Evolutionary conservation across 2,113 vertebrate species (phyloP).

Genomic region (Malurus alboscapulatus): DNA sequence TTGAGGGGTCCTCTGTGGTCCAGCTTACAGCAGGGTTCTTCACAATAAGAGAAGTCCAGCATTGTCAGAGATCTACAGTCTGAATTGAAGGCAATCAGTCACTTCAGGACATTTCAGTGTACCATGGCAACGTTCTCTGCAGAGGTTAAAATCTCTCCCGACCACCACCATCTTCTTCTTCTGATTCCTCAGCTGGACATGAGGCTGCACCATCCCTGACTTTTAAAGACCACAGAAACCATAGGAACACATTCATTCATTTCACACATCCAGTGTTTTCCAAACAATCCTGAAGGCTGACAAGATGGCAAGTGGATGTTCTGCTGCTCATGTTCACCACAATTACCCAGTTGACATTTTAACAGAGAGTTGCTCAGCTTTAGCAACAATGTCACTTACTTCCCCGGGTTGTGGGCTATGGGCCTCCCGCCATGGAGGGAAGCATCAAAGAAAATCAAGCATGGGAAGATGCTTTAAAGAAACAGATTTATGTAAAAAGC

Average conservation of each 20-base stretch:
- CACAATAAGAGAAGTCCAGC: neutral
- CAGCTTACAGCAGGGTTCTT: neutral
- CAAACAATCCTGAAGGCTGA: neutral
- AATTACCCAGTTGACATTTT: neutral
- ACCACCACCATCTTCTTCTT: neutral
- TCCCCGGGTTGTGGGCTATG: rapidly evolving
- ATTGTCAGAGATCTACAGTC: neutral
- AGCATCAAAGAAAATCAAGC: neutral
- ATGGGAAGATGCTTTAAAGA: neutral
- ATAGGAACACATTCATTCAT: neutral
- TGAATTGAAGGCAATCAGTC: neutral
- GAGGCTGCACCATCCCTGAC: neutral
- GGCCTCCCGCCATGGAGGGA: neutral
- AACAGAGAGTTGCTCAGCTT: neutral
- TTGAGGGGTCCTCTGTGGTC: neutral
- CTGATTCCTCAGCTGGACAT: neutral
- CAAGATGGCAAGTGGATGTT: neutral
- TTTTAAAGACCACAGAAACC: neutral
- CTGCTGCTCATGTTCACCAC: neutral
- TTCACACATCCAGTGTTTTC: neutral
- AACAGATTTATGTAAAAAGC: neutral
- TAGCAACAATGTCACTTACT: neutral
- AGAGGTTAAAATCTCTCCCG: neutral
- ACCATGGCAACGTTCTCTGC: neutral
- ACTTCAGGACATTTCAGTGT: neutral